Evolutionary conservation across 2,888 invertebrate genomes (phyloP), one percentile per base, ranked within the genome.

Genomic region (Euproctis similis): DNA sequence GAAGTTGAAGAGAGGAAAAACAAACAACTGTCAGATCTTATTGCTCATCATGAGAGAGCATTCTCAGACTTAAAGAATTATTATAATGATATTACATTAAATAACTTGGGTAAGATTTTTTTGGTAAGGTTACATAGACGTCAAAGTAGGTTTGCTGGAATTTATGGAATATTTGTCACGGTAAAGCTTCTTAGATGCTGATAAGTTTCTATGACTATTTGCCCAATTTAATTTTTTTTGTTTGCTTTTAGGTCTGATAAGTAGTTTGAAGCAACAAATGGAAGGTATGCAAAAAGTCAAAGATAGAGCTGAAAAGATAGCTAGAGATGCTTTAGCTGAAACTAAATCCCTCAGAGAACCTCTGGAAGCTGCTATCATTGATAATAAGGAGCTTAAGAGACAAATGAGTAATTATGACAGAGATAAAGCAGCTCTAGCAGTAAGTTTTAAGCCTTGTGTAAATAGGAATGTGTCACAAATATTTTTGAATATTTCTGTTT

Each of bases 1-100:
- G 95, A 97, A 76, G 90, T 96, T 5, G 96, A 96, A 63, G 96
- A 96, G 59, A 87, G 95, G 21, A 97, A 97, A 75, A 96, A 96
- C 70, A 89, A 89, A 27, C 96, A 96, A 62, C 88, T 97, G 3
- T 88, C 90, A 6, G 91, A 91, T 19, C 73, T 97, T 35, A 93
- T 94, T 41, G 86, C 88, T 17, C 90, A 92, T 54, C 96, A 98
- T 59, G 95, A 95, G 40, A 89, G 89, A 48, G 92, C 94, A 0
- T 95, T 96, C 63, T 87, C 89, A 22, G 95, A 97, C 65, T 91
- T 97, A 78, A 97, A 96, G 68, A 94, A 92, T 69, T 97, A 97
- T 75, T 98, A 97, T 61, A 96, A 96, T 57, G 96, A 97, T 54
- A 96, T 97, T 28, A 96, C 96, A 0, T 81, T 96, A 8, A 97